These are phyloP conservation scores for Cebidichthys violaceus DNA, from an alignment of 2,113 vertebrate species.

Conservation along the genomic window DNA sequence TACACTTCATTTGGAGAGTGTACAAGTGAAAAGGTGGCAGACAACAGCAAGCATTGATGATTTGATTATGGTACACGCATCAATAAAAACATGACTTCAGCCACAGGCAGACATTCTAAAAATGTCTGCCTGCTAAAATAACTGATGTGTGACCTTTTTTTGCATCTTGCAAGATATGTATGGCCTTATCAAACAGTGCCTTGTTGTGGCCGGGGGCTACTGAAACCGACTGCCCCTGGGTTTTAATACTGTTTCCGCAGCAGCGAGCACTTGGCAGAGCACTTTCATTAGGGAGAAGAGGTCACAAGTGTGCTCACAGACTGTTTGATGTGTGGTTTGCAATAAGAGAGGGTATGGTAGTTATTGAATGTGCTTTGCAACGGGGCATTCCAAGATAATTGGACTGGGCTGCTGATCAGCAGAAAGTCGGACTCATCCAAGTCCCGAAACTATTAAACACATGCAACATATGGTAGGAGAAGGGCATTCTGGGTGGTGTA, in stretches of 20 bases:
- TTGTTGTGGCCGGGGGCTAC: conserved; percentile 9
- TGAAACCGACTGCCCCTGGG: conserved; percentile 15
- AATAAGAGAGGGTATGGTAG: conserved; percentile 27
- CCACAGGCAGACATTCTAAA: not conserved
- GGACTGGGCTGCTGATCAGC: conserved; percentile 62
- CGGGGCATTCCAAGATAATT: conserved; percentile 70
- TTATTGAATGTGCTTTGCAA: conserved; percentile 70
- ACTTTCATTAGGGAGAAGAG: conserved; percentile 57
- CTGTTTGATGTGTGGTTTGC: conserved; percentile 42
- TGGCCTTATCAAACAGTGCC: conserved; percentile 19
- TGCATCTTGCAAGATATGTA: not conserved
- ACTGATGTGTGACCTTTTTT: conserved; percentile 23
- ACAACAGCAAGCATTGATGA: not conserved
- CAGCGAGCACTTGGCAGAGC: conserved; percentile 35
- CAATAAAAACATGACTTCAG: not conserved
- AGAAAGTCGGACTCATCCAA: conserved; percentile 45
- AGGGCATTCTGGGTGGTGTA: conserved; percentile 39
- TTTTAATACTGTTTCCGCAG: conserved; percentile 37
- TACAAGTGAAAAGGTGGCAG: conserved; percentile 6
- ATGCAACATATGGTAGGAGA: conserved; percentile 13
- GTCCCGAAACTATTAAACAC: conserved; percentile 20
- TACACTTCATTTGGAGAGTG: conserved; percentile 9
- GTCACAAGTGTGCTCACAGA: conserved; percentile 46
- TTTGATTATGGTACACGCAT: conserved; percentile 6
- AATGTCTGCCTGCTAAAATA: not conserved